Evolutionary conservation across 2,113 vertebrate species (phyloP), one percentile per base, ranked within the genome.

Genomic region (Grallaria varia): DNA sequence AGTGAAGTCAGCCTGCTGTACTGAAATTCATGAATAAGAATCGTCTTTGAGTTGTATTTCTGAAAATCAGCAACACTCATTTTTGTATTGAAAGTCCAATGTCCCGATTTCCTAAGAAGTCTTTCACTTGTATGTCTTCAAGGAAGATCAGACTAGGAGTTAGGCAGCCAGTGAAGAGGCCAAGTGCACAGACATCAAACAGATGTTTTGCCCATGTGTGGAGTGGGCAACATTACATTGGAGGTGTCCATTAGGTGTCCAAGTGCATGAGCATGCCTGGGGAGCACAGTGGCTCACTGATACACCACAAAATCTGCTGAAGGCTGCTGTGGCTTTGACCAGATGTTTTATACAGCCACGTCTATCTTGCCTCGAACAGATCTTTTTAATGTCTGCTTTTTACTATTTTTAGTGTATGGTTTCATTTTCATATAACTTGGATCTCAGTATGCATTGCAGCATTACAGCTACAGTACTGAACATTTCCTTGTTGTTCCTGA

Each of bases 11-110:
- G 33, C 75, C 59, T 86, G 64, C 69, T 72, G 42, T 62, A 84
- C 42, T 86, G 64, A 69, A 52, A 86, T 66, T 93, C 77, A 68
- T 30, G 14, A 87, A 62, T 85, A 66, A 92, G 58, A 94, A 84
- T 40, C 24, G 80, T 56, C 27, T 74, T 44, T n/a, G 31, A 78
- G 69, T 35, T 16, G 16, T 59, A 18, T 33, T 73, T 74, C 58
- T 93, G 52, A 67, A 93, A 91, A 83, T n/a, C n/a, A 83, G 16
- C 25, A 14, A 44, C 60, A 52, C 25, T 6, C 40, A n/a, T 56
- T 87, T 68, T 66, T 35, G 42, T 50, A 53, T 33, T 74, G 39
- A 18, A 68, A 86, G n/a, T 9, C 28, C 39, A 63, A 24, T 25
- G 22, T 4, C 37, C 30, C 27, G 50, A 0, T 76, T 45, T 45